These are phyloP conservation scores for Perca flavescens DNA, from an alignment of 2,113 vertebrate species.

Conservation along the genomic window DNA sequence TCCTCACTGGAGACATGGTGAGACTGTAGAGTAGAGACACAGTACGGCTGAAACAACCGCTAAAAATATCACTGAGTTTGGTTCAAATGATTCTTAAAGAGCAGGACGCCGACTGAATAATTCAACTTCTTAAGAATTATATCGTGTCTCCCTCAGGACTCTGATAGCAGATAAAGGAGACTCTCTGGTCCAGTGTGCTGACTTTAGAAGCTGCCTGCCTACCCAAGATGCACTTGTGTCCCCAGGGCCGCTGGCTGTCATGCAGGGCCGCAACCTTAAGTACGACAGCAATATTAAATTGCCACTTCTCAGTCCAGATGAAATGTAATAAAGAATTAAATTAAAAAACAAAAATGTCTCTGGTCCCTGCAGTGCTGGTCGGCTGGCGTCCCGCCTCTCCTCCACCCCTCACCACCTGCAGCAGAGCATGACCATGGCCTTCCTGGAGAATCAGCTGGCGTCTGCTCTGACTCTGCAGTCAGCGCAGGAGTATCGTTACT, in stretches of 20 bases:
- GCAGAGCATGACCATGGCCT: conserved; percentile 94
- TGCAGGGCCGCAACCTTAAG: conserved; percentile 95
- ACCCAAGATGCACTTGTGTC: conserved; percentile 91
- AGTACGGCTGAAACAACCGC: no score
- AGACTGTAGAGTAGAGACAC: conserved; percentile 13
- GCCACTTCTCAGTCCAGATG: not conserved
- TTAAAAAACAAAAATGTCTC: not conserved
- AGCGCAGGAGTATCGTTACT: conserved; percentile 93
- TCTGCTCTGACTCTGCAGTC: conserved; percentile 91
- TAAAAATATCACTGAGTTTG: no score
- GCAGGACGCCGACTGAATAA: not conserved
- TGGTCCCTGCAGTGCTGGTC: conserved; percentile 78
- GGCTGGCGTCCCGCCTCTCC: conserved; percentile 93
- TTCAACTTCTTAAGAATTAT: not conserved
- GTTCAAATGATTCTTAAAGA: not conserved
- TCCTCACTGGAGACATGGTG: conserved; percentile 87
- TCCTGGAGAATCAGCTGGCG: conserved; percentile 96
- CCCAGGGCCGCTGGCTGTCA: conserved; percentile 93
- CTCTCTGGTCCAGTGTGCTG: conserved; percentile 94
- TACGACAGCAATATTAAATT: conserved; percentile 65
- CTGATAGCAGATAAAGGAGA: conserved; percentile 95
- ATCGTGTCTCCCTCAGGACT: conserved; percentile 84
- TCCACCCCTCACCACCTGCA: conserved; percentile 95
- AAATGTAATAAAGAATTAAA: not conserved
- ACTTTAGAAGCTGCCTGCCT: conserved; percentile 94